These are phyloP conservation scores for Heliconius ismenius DNA, from an alignment of 2,888 invertebrate species.

Conservation along the genomic window DNA sequence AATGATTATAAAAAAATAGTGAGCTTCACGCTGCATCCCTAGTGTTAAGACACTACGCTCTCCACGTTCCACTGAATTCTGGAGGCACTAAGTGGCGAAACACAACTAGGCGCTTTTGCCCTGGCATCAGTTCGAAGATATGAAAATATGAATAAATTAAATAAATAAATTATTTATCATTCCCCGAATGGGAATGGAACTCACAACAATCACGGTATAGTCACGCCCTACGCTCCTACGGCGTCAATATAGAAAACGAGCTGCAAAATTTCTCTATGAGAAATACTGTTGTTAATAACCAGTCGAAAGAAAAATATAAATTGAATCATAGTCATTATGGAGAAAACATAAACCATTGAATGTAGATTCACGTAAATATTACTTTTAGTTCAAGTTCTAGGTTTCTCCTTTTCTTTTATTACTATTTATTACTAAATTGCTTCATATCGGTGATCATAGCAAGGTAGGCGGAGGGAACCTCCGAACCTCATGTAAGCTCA, in stretches of 20 bases:
- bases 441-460: background rate
- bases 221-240: no score
- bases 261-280: constrained; percentile 40
- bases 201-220: no score
- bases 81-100: background rate
- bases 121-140: no score
- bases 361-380: constrained; percentile 32
- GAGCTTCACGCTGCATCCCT: background rate
- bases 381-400: background rate
- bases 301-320: constrained; percentile 35
- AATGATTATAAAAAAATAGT: background rate
- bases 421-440: background rate
- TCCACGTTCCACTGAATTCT: background rate
- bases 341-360: constrained; percentile 38
- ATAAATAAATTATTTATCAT: no score
- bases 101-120: no score
- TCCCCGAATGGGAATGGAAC: no score
- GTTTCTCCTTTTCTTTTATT: background rate
- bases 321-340: constrained; percentile 38
- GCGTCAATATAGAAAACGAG: constrained; percentile 10
- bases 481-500: no score
- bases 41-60: background rate
- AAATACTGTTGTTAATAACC: constrained; percentile 37
- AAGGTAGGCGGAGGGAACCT: fast-evolving
- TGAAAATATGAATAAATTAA: no score